Percentiles rank a stretch among this genome's conserved stretches.
phyloP scores from a whole-genome alignment of 64 coral and sea anemone species.

The Anthopleura sola region DNA sequence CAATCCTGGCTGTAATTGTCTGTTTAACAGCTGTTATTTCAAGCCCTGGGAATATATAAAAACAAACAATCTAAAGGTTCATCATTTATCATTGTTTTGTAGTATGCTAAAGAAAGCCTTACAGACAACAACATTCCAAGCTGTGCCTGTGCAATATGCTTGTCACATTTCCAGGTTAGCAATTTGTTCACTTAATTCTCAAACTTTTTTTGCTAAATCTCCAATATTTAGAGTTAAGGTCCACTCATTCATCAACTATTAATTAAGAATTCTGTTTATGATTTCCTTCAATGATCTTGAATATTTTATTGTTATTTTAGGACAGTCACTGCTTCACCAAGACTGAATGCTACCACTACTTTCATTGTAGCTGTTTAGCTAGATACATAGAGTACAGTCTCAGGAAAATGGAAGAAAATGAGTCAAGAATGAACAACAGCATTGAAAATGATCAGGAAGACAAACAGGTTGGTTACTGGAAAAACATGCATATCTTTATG shows the following conservation, averaged over 20 bases:
- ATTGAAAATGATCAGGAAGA: neutral
- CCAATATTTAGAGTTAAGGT: neutral
- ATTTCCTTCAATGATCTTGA: neutral
- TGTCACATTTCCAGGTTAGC: slow-evolving; percentile 87
- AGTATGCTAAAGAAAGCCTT: slow-evolving; percentile 96
- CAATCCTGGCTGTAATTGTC: too few relatives aligned
- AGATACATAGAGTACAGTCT: slow-evolving; percentile 72
- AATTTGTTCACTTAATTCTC: neutral
- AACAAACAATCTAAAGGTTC: too few relatives aligned
- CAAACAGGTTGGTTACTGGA: neutral
- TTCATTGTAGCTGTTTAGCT: slow-evolving; percentile 83
- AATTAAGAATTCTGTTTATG: too few relatives aligned
- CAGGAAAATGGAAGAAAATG: neutral
- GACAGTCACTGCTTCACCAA: slow-evolving; percentile 72
- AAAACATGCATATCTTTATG: too few relatives aligned
- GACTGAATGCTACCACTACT: slow-evolving; percentile 98
- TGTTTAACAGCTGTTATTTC: too few relatives aligned
- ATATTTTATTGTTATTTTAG: slow-evolving; percentile 34
- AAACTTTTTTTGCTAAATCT: neutral
- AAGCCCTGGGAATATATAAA: too few relatives aligned
- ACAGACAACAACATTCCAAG: slow-evolving; percentile 97
- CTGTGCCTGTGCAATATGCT: slow-evolving; percentile 94
- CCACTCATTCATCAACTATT: neutral
- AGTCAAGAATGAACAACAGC: neutral
- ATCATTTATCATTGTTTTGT: neutral